A percentile compares a stretch with the other conserved stretches of the same genome.
phyloP scores from a whole-genome alignment of 2,888 invertebrate species.

The Volucella inflata region DNA sequence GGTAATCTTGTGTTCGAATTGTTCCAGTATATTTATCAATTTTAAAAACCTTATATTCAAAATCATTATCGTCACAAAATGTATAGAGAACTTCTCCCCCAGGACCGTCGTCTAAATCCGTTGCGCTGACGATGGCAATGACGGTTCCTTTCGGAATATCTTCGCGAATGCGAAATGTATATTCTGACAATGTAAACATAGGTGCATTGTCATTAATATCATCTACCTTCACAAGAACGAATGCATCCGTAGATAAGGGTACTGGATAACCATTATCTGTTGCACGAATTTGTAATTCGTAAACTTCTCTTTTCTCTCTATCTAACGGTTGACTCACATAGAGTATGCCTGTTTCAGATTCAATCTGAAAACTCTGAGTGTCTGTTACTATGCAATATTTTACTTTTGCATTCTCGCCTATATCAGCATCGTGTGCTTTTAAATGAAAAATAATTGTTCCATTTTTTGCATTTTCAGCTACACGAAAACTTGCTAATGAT shows the following conservation, averaged over 20 bases:
- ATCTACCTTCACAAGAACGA: constrained; percentile 91
- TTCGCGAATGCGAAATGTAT: constrained; percentile 93
- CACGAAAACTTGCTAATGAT: constrained; percentile 91
- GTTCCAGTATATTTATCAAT: constrained; percentile 94
- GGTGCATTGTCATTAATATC: constrained; percentile 97
- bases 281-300: constrained; percentile 91
- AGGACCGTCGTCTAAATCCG: constrained; percentile 93
- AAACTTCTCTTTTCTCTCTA: constrained; percentile 92
- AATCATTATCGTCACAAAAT: constrained; percentile 88
- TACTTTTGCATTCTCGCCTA: constrained; percentile 91
- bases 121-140: constrained; percentile 91
- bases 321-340: constrained; percentile 91
- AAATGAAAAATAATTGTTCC: constrained; percentile 93
- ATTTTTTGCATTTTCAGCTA: constrained; percentile 93
- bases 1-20: constrained; percentile 89
- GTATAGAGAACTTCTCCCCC: constrained; percentile 93
- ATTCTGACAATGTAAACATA: constrained; percentile 90
- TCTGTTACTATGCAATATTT: constrained; percentile 90
- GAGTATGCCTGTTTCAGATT: constrained; percentile 90
- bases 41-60: constrained; percentile 89
- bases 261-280: constrained; percentile 88
- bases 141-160: constrained; percentile 95
- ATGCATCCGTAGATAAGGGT: constrained; percentile 90
- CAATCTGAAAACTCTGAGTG: constrained; percentile 91
- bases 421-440: constrained; percentile 93